A percentile compares a stretch with the other conserved stretches of the same genome.
phyloP scores from a whole-genome alignment of 2,888 invertebrate genomes.

The Antitype chi region DNA sequence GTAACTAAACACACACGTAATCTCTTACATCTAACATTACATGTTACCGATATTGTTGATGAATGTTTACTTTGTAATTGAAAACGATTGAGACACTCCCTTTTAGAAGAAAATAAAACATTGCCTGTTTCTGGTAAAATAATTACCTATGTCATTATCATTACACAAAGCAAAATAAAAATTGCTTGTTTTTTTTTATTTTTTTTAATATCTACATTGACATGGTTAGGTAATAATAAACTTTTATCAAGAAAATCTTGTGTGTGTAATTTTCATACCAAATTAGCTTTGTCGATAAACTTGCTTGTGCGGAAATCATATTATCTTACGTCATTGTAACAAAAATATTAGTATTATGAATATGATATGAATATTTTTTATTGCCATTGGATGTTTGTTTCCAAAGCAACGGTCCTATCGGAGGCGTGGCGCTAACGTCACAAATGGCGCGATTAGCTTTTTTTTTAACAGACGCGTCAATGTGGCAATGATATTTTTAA shows the following conservation, averaged over 20 bases:
- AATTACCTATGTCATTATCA: not conserved
- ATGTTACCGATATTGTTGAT: conserved; percentile 22
- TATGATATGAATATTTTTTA: not conserved
- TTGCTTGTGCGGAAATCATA: conserved; percentile 27
- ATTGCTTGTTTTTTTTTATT: not conserved
- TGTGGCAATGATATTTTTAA: conserved; percentile 26
- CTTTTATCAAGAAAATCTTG: not conserved
- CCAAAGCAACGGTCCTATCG: conserved; percentile 58
- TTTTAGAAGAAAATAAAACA: not conserved
- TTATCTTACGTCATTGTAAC: conserved; percentile 22
- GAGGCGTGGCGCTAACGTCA: conserved; percentile 80
- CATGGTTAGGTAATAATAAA: not conserved
- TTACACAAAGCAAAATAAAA: not conserved
- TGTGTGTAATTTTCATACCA: conserved; percentile 11
- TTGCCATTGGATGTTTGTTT: conserved; percentile 53
- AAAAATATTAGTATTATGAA: conserved; percentile 20
- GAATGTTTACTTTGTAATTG: conserved; percentile 18
- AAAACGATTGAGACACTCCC: not conserved
- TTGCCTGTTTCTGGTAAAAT: not conserved
- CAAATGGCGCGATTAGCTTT: conserved; percentile 53
- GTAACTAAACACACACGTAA: conserved; percentile 55
- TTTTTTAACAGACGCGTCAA: conserved; percentile 30
- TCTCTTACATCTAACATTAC: conserved; percentile 49
- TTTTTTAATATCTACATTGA: not conserved
- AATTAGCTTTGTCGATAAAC: conserved; percentile 13